Conservation (phyloP, 2,113 vertebrate species). For the Ageneiosus marmoratus region DNA sequence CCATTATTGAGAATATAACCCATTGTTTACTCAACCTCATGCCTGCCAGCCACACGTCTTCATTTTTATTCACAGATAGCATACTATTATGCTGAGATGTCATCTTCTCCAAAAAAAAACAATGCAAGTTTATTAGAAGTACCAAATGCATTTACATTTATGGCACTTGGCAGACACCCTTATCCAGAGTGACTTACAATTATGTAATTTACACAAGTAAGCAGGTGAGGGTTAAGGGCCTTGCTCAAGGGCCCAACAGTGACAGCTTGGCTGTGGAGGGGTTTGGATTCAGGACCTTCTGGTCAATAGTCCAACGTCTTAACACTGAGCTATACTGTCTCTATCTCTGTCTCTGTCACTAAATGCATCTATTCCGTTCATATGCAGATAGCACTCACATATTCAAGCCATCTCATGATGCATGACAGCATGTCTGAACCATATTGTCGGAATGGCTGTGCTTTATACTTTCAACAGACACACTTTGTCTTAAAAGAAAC, state of each 20-base stretch:
- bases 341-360: too few relatives aligned
- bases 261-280: too few relatives aligned
- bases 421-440: not conserved
- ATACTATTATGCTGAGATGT: not conserved
- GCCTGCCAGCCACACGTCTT: not conserved
- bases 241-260: too few relatives aligned
- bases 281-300: too few relatives aligned
- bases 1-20: not conserved
- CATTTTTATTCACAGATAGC: not conserved
- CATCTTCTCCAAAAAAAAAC: constrained; percentile 1
- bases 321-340: too few relatives aligned
- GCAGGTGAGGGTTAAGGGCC: too few relatives aligned
- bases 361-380: too few relatives aligned
- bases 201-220: too few relatives aligned
- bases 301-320: too few relatives aligned
- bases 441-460: not conserved
- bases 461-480: not conserved
- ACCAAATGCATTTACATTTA: not conserved
- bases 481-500: not conserved
- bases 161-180: too few relatives aligned
- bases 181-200: too few relatives aligned
- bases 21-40: not conserved
- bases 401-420: not conserved
- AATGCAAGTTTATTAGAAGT: constrained; percentile 18
- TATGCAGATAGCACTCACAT: not conserved